Evolutionary conservation across 2,113 vertebrate species (phyloP), one percentile per base, ranked within the genome.

Genomic region (Sminthopsis crassicaudata): DNA sequence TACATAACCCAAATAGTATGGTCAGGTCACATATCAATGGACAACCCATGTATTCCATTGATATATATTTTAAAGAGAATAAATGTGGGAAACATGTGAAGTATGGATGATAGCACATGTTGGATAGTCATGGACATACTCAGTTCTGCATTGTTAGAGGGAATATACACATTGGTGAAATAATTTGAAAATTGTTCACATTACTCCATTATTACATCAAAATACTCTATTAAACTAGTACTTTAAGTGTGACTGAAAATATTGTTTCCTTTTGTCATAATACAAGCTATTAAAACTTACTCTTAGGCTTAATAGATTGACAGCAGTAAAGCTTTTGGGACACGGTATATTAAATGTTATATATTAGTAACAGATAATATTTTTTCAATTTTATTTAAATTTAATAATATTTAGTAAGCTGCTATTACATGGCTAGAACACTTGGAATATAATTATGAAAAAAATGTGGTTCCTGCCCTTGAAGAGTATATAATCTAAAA

Each of bases 291-390:
- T 67, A 67, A 36, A 36, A 67, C 30, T 67, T 67, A 67, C 3
- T 16, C 36, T 67, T 36, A 67, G 36, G 0, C 27, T 36, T 67
- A 36, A 67, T 67, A 67, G 57, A 27, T 3, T 60, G 27, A 30
- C 10, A 60, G 57, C 57, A 60, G 9, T 60, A 60, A 60, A 60
- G 57, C 57, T 60, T 60, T 60, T 11, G 10, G 57, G 57, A 60
- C 3, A 60, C 26, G 30, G 27, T 30, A 25, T 60, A 60, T 60
- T 76, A 91, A 84, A 94, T 94, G 5, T 46, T 90, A 53, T 89
- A 53, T 36, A n/a, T 16, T 89, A 89, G 53, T 60, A 94, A 76
- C 53, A 93, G 25, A 53, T 90, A 76, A 94, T 6, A 25, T 93
- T 92, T 92, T 90, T 93, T 30, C 8, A 30, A 60, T 60, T 60